These are phyloP conservation scores for Vannuccia rotundouncinata DNA, from an alignment of 2,888 invertebrate genomes.

Conservation along the genomic window DNA sequence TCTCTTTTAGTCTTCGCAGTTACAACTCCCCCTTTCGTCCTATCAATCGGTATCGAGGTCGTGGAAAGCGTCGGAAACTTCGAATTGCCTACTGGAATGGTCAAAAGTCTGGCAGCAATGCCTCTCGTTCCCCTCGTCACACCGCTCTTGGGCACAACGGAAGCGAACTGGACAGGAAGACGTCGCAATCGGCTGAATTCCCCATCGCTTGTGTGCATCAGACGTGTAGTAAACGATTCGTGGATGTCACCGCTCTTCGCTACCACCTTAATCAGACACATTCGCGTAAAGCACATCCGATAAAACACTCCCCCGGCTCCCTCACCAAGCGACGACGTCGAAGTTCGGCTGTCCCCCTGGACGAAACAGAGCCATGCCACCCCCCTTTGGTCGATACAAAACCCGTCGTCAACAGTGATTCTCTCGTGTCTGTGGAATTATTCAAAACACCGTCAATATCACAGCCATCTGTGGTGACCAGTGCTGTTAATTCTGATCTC, in stretches of 20 bases:
- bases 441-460: not conserved
- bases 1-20: not conserved
- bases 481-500: not conserved
- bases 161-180: not conserved
- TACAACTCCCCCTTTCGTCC: slow-evolving; percentile 2
- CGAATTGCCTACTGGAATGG: slow-evolving; percentile 7
- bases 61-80: not conserved
- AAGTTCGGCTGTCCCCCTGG: not conserved
- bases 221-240: slow-evolving; percentile 30
- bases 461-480: not conserved
- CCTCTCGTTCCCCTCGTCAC: not conserved
- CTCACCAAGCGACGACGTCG: not conserved
- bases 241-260: slow-evolving; percentile 15
- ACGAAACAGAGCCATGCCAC: not conserved
- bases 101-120: not conserved
- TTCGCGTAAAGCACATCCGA: not conserved
- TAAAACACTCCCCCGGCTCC: not conserved
- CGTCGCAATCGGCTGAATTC: not conserved
- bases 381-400: not conserved
- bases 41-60: not conserved
- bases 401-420: not conserved
- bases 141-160: not conserved
- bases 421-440: not conserved
- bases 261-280: slow-evolving; percentile 13
- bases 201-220: slow-evolving; percentile 6